Percentiles rank a stretch among this genome's conserved stretches.
phyloP scores from a whole-genome alignment of 2,113 vertebrate genomes.

The Stictonetta naevosa region DNA sequence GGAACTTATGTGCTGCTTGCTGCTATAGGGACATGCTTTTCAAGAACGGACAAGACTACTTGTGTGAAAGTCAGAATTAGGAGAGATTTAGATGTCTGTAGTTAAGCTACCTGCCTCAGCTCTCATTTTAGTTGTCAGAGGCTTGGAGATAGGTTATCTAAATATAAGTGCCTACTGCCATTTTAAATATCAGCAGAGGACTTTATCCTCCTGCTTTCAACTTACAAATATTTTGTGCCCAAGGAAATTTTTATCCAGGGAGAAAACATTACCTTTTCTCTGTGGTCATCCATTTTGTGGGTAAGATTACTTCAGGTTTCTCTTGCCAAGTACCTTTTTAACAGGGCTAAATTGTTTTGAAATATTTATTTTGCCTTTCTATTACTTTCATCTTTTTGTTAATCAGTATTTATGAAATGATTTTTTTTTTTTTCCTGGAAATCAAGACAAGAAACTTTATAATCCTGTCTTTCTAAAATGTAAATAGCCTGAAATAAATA shows the following conservation, averaged over 20 bases:
- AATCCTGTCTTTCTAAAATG: neutral
- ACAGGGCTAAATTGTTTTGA: neutral
- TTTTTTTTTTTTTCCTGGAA: neutral
- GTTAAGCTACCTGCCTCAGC: neutral
- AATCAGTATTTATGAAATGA: neutral
- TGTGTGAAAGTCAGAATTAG: neutral
- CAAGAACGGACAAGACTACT: neutral
- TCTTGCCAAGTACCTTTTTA: neutral
- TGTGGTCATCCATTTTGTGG: neutral
- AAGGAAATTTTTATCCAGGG: neutral
- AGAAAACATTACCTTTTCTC: neutral
- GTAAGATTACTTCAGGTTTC: neutral
- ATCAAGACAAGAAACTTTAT: neutral
- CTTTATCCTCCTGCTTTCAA: neutral
- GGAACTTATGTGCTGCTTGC: neutral
- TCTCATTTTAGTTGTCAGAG: neutral
- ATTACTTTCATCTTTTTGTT: neutral
- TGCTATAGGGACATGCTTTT: neutral
- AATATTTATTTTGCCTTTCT: neutral
- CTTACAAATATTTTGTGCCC: neutral
- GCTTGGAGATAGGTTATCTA: neutral
- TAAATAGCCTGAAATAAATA: conserved; percentile 28
- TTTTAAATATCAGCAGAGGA: neutral
- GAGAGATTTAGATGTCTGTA: neutral
- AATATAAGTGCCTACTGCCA: neutral